These are phyloP conservation scores for Polymixis flavicincta DNA, from an alignment of 2,888 invertebrate genomes.

Conservation along the genomic window DNA sequence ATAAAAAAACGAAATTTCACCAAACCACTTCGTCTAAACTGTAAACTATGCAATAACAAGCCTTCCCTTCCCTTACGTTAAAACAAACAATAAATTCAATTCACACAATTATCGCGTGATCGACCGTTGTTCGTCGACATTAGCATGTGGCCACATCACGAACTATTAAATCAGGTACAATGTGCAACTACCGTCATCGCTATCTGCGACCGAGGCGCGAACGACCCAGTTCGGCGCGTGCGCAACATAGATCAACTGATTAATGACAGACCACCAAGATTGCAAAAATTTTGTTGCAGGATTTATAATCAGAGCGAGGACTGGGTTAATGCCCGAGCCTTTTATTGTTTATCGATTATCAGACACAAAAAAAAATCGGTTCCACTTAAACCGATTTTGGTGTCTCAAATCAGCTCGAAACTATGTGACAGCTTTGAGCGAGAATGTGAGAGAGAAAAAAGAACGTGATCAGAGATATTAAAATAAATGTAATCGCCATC, in stretches of 20 bases:
- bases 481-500: not conserved
- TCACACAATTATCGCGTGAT: constrained; percentile 61
- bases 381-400: not conserved
- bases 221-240: constrained; percentile 80
- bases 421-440: not conserved
- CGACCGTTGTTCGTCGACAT: constrained; percentile 58
- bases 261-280: constrained; percentile 65
- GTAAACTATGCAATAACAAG: constrained; percentile 21
- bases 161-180: constrained; percentile 73
- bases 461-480: not conserved
- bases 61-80: constrained; percentile 41
- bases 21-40: not conserved
- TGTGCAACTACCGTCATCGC: constrained; percentile 72
- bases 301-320: constrained; percentile 45
- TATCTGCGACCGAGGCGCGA: constrained; percentile 71
- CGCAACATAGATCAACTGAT: constrained; percentile 72
- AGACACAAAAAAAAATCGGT: too few relatives aligned
- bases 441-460: not conserved
- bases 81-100: constrained; percentile 55
- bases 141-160: constrained; percentile 71
- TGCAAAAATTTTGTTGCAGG: constrained; percentile 42
- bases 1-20: not conserved
- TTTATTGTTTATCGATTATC: not conserved
- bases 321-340: not conserved
- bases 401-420: not conserved